phyloP scores from a whole-genome alignment of 2,888 invertebrate species.

The Drosophila kuntzei region DNA sequence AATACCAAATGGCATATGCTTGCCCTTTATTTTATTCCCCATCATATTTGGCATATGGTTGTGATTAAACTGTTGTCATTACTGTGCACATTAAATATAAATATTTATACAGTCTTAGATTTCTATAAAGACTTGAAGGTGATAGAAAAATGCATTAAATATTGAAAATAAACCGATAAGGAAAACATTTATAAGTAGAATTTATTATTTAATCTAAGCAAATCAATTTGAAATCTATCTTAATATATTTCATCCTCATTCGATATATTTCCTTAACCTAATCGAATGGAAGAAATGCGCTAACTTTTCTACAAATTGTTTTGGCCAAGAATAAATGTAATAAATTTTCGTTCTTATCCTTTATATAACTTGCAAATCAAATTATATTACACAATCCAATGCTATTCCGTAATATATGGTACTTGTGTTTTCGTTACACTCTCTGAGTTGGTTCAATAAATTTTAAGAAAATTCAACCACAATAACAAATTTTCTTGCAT shows the following conservation, averaged over 20 bases:
- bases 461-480: conserved; percentile 64
- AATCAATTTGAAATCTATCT: too few relatives aligned
- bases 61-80: background rate
- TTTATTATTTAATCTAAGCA: too few relatives aligned
- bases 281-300: background rate
- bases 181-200: too few relatives aligned
- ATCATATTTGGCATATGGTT: background rate
- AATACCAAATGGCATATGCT: conserved; percentile 1
- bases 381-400: conserved; percentile 13
- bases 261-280: background rate
- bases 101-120: background rate
- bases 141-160: background rate
- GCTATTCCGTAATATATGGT: conserved; percentile 5
- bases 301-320: background rate
- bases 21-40: background rate
- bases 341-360: background rate
- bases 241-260: background rate
- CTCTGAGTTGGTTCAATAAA: conserved; percentile 48
- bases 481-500: conserved; percentile 59
- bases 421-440: conserved; percentile 37
- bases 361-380: conserved; percentile 32
- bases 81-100: background rate
- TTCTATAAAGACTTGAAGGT: background rate
- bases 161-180: too few relatives aligned
- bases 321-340: background rate